Percentiles rank a stretch among this genome's conserved stretches.
Conservation (phyloP, 2,888 invertebrate genomes). For the Chironomus riparius region DNA sequence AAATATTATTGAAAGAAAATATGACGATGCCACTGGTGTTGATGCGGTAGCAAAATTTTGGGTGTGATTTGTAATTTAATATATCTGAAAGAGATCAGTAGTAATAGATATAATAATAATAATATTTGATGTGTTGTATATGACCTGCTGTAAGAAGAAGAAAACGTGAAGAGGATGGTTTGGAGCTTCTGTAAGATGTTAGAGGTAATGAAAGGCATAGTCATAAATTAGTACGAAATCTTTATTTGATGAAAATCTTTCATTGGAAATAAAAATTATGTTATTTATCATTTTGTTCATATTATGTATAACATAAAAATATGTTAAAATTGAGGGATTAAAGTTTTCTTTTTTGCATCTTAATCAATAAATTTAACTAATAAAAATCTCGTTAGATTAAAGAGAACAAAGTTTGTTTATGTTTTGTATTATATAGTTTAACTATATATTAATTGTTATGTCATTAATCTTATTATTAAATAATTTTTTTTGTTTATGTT, state of each 20-base stretch:
- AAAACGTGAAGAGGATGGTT: too few relatives aligned
- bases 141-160: too few relatives aligned
- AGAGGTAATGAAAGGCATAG: background rate
- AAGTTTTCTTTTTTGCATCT: background rate
- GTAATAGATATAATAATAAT: too few relatives aligned
- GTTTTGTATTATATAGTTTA: background rate
- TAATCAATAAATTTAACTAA: background rate
- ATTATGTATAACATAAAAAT: conserved; percentile 4
- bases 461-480: background rate
- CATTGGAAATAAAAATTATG: background rate
- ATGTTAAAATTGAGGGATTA: conserved; percentile 3
- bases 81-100: too few relatives aligned
- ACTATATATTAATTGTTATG: background rate
- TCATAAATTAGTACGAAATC: conserved; percentile 5
- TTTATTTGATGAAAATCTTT: background rate
- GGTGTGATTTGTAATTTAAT: too few relatives aligned
- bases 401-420: background rate
- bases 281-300: background rate
- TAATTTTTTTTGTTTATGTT: too few relatives aligned
- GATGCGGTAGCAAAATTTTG: too few relatives aligned
- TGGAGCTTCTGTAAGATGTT: background rate
- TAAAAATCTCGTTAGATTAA: conserved; percentile 9
- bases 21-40: too few relatives aligned
- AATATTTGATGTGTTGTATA: too few relatives aligned
- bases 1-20: too few relatives aligned